A percentile compares a stretch with the other conserved stretches of the same genome.
Evolutionary conservation across 2,113 vertebrate genomes (phyloP).

Genomic region (Poicephalus meyeri): DNA sequence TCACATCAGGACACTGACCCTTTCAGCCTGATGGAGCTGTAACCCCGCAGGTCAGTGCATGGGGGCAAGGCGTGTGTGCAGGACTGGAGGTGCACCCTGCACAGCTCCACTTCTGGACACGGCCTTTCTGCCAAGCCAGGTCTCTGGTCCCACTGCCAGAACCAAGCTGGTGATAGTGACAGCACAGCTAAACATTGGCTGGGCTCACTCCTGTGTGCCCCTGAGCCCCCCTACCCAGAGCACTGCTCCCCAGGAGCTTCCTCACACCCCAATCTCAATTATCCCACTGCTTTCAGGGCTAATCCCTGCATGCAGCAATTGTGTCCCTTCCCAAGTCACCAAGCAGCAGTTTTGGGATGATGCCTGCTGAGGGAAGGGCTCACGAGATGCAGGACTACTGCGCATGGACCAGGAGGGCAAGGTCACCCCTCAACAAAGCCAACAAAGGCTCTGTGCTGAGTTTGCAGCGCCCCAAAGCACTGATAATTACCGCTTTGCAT

Average conservation of each 20-base stretch:
- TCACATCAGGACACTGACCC: background rate
- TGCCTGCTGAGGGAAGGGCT: background rate
- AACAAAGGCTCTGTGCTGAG: fast-evolving
- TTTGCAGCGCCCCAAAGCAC: background rate
- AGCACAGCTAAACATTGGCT: background rate
- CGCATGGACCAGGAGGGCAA: background rate
- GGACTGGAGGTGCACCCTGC: background rate
- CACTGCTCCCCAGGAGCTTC: background rate
- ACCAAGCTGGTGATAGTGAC: background rate
- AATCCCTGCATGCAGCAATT: background rate
- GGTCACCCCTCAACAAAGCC: background rate
- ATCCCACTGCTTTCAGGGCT: background rate
- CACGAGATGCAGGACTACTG: fast-evolving
- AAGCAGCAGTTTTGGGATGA: background rate
- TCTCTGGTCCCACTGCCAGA: background rate
- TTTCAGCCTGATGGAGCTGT: background rate
- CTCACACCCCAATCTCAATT: background rate
- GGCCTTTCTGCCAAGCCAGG: background rate
- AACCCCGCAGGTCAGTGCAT: background rate
- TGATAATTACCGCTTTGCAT: background rate
- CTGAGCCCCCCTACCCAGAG: background rate
- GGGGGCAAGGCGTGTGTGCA: fast-evolving
- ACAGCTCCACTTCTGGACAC: fast-evolving
- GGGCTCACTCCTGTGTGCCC: fast-evolving
- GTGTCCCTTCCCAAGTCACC: background rate